Base-by-base conservation (phyloP, 2,113 vertebrate species). In the Entelurus aequoreus region DNA sequence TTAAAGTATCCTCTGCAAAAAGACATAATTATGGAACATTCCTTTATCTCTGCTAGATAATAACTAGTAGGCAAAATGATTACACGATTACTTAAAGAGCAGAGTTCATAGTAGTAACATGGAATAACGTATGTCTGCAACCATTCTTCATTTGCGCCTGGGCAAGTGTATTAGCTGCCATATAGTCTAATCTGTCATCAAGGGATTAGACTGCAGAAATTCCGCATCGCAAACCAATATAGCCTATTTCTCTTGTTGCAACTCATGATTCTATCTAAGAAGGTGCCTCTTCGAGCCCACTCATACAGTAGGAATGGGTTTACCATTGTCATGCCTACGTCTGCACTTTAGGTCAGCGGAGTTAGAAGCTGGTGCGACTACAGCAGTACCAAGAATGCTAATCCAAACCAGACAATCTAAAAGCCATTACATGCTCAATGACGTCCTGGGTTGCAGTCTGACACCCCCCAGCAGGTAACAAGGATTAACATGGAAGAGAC, bases 171-270 rank as follows among this genome's bases (percentile, higher is more conserved):
- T 90, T 84, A 76, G 77, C 81, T 90, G 80, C 71, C 83, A 84
- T 68, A 89, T 88, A 88, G 91, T 83, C 80, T 79, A 66, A 82
- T 92, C 92, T 92, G 89, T 94, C 93, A 93, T 75, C 91, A 85
- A 68, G 1, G 89, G 91, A 93, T 94, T 91, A 92, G 78, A 77
- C 76, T 12, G 64, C 77, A 79, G 69, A 69, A 90, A 91, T 93
- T 92, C 89, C 90, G 82, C 65, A 90, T 89, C 88, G 88, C 88
- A 86, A 90, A 84, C 85, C 77, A 68, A 80, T 51, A 84, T 77
- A 86, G 86, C 78, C 69, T 75, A 83, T 87, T 86, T 83, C 87
- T 91, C 86, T 79, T 75, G 72, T 88, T 88, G 89, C 89, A 85
- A 70, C 71, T 72, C 72, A 67, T 75, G 73, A 85, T 81, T 85